Evolutionary conservation across 1,140 invertebrate genomes (phyloP).

Genomic region (Conopomorpha cramerella): DNA sequence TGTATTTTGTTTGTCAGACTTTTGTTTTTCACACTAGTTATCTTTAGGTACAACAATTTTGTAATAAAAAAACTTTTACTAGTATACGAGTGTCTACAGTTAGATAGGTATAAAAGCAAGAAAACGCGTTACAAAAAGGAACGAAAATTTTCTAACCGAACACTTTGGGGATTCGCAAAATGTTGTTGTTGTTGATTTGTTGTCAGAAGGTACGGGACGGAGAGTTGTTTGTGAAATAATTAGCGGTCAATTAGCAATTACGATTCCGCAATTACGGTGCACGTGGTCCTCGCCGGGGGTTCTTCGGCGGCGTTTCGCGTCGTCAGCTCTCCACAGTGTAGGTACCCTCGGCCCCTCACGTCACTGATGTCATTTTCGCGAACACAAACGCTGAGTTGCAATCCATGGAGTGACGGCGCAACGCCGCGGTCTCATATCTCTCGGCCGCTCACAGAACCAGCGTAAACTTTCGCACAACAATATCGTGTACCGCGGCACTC

Average conservation of each 20-base stretch:
- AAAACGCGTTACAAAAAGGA: no score
- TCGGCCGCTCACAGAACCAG: slow-evolving; percentile 16
- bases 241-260: slow-evolving; percentile 26
- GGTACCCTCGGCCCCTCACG: slow-evolving; percentile 18
- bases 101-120: no score
- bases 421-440: slow-evolving; percentile 5
- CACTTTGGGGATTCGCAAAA: neutral
- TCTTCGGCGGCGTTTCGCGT: no score
- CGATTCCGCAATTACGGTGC: slow-evolving; percentile 27
- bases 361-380: slow-evolving; percentile 44
- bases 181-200: slow-evolving; percentile 3
- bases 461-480: slow-evolving; percentile 8
- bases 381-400: slow-evolving; percentile 1
- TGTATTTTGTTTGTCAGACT: no score
- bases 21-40: no score
- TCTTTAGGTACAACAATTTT: no score
- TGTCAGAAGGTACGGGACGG: slow-evolving; percentile 29
- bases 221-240: slow-evolving; percentile 31
- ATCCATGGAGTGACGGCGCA: no score
- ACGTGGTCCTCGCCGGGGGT: no score
- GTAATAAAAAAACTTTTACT: no score
- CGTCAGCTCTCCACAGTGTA: slow-evolving; percentile 26
- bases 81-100: no score
- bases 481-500: slow-evolving; percentile 23
- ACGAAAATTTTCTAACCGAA: no score